A percentile compares a stretch with the other conserved stretches of the same genome.
These are phyloP conservation scores for Phymanthus crucifer DNA, from an alignment of 92 coral and sea anemone species.

Conservation along the genomic window DNA sequence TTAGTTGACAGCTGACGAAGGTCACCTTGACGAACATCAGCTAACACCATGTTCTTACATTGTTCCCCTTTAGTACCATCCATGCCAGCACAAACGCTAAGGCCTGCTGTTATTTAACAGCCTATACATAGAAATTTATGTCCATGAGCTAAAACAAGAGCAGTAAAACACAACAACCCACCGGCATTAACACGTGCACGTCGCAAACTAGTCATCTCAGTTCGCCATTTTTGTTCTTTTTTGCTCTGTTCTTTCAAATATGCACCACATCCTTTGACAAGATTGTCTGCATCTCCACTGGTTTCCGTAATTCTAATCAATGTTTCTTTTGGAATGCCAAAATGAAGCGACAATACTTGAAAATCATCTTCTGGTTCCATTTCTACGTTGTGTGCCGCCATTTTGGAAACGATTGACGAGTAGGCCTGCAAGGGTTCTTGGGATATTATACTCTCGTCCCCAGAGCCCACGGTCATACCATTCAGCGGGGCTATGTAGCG, in stretches of 20 bases:
- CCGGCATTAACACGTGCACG: constrained; percentile 99
- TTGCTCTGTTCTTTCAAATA: constrained; percentile 54
- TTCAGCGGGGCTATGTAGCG: neutral
- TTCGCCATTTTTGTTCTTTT: constrained; percentile 60
- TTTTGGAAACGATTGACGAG: constrained; percentile 80
- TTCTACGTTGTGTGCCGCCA: constrained; percentile 71
- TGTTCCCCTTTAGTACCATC: no score
- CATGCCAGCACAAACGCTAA: no score
- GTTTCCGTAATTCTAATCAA: constrained; percentile 49
- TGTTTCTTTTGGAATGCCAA: constrained; percentile 57
- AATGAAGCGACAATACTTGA: constrained; percentile 49
- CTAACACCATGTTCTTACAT: no score
- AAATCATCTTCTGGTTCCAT: constrained; percentile 51
- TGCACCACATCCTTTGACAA: constrained; percentile 54
- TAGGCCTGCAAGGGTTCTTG: constrained; percentile 51
- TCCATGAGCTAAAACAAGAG: neutral
- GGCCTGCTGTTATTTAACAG: neutral
- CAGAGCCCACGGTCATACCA: no score
- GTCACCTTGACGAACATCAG: no score
- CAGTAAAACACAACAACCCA: constrained; percentile 22
- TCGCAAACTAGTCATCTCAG: constrained; percentile 73
- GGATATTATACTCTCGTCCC: constrained; percentile 22
- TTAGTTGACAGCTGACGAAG: no score
- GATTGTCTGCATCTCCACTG: constrained; percentile 59
- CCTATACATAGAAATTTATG: no score